Conservation (phyloP, 2,113 vertebrate species). For the Pelodiscus sinensis region DNA sequence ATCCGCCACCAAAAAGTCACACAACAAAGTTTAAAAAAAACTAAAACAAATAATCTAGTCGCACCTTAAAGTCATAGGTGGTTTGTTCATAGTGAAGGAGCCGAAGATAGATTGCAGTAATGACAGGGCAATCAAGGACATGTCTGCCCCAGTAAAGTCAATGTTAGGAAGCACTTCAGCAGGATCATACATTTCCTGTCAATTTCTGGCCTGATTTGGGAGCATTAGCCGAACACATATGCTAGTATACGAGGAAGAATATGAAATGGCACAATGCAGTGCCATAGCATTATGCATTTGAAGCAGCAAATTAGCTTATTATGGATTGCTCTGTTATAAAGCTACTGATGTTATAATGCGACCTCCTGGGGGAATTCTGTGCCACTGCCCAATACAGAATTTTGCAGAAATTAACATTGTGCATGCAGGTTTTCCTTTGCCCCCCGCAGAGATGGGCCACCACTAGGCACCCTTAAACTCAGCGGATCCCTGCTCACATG, state of each 20-base stretch:
- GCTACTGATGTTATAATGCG: background rate
- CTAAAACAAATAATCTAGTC: no score
- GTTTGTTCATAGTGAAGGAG: background rate
- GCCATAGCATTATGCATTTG: background rate
- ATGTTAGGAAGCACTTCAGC: background rate
- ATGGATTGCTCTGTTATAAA: background rate
- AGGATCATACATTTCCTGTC: background rate
- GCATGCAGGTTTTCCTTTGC: no score
- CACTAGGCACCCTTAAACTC: no score
- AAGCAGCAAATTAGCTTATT: background rate
- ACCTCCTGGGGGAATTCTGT: no score
- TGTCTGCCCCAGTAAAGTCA: background rate
- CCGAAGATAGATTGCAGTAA: background rate
- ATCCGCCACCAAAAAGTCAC: background rate
- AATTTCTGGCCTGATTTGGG: slow-evolving; percentile 4
- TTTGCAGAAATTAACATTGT: no score
- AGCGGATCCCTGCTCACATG: no score
- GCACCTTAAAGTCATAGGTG: background rate
- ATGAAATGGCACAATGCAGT: background rate
- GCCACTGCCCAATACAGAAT: no score
- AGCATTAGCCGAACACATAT: background rate
- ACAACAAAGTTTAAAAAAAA: no score
- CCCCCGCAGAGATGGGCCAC: no score
- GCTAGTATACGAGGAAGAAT: background rate
- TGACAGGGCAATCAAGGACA: slow-evolving; percentile 28